Percentiles rank a stretch among this genome's conserved stretches.
Conservation (phyloP, 2,888 invertebrate genomes). For the Drosophila picticornis region DNA sequence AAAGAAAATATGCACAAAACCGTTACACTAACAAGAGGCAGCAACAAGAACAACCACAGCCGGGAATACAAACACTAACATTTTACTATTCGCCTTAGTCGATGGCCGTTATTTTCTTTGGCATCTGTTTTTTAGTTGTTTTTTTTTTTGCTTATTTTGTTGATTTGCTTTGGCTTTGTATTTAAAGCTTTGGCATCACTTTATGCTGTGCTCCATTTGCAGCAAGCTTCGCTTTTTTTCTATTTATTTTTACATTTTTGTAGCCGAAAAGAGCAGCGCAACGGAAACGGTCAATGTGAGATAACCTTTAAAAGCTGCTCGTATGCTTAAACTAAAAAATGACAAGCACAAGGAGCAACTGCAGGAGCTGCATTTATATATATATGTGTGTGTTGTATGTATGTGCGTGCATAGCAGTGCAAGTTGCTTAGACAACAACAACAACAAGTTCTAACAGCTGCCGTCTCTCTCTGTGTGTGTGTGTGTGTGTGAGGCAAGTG, state of each 20-base stretch:
- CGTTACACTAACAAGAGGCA: constrained; percentile 16
- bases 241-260: constrained; percentile 20
- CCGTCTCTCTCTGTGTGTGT: constrained; percentile 11
- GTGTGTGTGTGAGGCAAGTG: constrained; percentile 16
- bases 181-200: constrained; percentile 53
- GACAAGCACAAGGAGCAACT: constrained; percentile 49
- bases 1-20: constrained; percentile 24
- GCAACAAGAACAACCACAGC: constrained; percentile 9
- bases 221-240: constrained; percentile 13
- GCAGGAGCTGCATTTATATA: constrained; percentile 10
- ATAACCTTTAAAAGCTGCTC: constrained; percentile 76
- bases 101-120: constrained; percentile 37
- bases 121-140: constrained; percentile 15
- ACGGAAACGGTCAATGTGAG: constrained; percentile 56
- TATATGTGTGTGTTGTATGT: background rate
- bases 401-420: constrained; percentile 54
- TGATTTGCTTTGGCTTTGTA: constrained; percentile 47
- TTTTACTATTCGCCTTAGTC: constrained; percentile 36
- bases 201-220: constrained; percentile 36
- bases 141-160: constrained; percentile 6
- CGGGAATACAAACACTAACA: constrained; percentile 19
- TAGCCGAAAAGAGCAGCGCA: constrained; percentile 35
- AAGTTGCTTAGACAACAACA: constrained; percentile 66
- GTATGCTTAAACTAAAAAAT: constrained; percentile 77
- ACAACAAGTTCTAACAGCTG: constrained; percentile 2